Percentiles rank a stretch among this genome's conserved stretches.
phyloP scores from a whole-genome alignment of 2,888 invertebrate species.

The Drosophila nr. perissopoda region DNA sequence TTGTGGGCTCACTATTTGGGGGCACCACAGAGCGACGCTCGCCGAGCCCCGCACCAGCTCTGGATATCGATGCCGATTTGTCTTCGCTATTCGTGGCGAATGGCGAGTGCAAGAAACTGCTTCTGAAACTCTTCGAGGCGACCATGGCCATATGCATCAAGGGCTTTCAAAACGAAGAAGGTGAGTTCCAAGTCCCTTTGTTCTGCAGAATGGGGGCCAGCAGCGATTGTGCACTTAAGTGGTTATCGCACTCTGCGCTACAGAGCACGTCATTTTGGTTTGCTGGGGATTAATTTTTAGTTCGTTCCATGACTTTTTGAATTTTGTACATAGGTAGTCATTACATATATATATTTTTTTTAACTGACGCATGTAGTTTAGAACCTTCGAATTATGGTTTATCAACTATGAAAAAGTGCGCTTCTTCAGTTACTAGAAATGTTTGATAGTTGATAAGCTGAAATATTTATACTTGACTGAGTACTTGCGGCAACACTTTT shows the following conservation, averaged over 20 bases:
- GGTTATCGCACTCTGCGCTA: slow-evolving; percentile 22
- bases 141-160: slow-evolving; percentile 83
- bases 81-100: slow-evolving; percentile 71
- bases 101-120: slow-evolving; percentile 81
- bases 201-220: slow-evolving; percentile 21
- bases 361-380: not conserved
- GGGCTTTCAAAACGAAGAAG: slow-evolving; percentile 81
- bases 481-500: not conserved
- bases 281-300: not conserved
- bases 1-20: slow-evolving; percentile 80
- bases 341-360: not conserved
- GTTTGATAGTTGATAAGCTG: not conserved
- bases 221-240: slow-evolving; percentile 56
- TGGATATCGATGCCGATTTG: slow-evolving; percentile 67
- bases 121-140: slow-evolving; percentile 83
- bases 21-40: slow-evolving; percentile 30
- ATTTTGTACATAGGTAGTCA: too few relatives aligned
- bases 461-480: not conserved
- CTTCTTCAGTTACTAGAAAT: not conserved
- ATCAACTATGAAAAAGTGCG: not conserved
- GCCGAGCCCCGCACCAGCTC: slow-evolving; percentile 23
- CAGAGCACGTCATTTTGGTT: not conserved
- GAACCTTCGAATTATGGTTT: not conserved
- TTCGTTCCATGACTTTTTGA: not conserved
- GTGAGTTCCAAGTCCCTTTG: slow-evolving; percentile 67